phyloP scores from a whole-genome alignment of 2,113 vertebrate species.

The Cyprinodon brontotheroides region DNA sequence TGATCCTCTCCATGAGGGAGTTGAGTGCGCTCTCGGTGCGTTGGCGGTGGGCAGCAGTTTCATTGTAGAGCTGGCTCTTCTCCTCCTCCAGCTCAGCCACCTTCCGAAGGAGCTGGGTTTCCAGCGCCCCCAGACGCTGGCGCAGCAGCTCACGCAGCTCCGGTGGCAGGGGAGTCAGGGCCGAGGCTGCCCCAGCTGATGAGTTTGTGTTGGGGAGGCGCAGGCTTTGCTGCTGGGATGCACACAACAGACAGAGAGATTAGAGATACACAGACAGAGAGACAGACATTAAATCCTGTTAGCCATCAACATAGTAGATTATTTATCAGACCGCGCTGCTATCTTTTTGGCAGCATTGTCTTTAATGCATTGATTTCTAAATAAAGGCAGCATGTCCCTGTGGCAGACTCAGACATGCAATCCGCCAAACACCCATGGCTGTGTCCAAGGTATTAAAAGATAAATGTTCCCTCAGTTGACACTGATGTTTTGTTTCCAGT shows the following conservation, averaged over 20 bases:
- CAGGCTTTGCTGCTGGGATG: conserved; percentile 86
- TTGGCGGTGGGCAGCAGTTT: conserved; percentile 91
- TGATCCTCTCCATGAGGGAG: conserved; percentile 90
- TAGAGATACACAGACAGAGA: conserved; percentile 18
- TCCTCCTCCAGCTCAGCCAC: conserved; percentile 96
- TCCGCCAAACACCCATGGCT: conserved; percentile 43
- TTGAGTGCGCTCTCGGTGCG: conserved; percentile 90
- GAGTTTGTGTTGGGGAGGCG: conserved; percentile 77
- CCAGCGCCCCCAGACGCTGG: conserved; percentile 88
- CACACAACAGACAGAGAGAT: neutral
- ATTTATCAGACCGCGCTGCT: conserved; percentile 21
- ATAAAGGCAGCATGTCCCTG: conserved; percentile 34
- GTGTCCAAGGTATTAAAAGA: conserved; percentile 31
- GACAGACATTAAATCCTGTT: conserved; percentile 28
- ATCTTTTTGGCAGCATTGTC: conserved; percentile 44
- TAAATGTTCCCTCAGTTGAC: conserved; percentile 22
- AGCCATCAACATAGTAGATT: conserved; percentile 29
- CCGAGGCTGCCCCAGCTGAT: conserved; percentile 72
- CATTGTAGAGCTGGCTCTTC: conserved; percentile 93
- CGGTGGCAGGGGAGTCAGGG: conserved; percentile 73
- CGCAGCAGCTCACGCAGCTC: conserved; percentile 93
- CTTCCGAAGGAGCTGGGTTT: conserved; percentile 91
- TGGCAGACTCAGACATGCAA: conserved; percentile 26
- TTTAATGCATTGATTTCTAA: conserved; percentile 33
- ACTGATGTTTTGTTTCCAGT: conserved; percentile 5